A percentile compares a stretch with the other conserved stretches of the same genome.
These are phyloP conservation scores for Corythornis madagascariensis DNA, from an alignment of 2,113 vertebrate species.

Conservation along the genomic window DNA sequence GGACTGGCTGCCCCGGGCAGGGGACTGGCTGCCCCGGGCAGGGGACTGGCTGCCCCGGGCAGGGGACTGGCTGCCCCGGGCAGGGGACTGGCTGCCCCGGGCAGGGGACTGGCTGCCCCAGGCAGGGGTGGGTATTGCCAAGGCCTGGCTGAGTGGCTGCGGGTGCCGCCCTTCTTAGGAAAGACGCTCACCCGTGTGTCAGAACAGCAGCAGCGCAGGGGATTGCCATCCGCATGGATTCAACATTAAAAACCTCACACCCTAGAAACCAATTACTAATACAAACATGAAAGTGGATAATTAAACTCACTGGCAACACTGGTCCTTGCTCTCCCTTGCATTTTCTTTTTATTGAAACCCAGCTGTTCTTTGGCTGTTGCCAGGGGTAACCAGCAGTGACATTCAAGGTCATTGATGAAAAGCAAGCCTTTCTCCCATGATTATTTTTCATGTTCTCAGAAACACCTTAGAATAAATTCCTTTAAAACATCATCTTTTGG, in stretches of 20 bases:
- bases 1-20: too few relatives aligned
- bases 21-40: too few relatives aligned
- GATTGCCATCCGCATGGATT: not conserved
- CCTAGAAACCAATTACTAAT: slow-evolving; percentile 30
- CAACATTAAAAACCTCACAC: not conserved
- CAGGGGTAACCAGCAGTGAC: slow-evolving; percentile 18
- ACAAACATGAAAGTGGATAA: not conserved
- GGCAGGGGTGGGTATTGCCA: not conserved
- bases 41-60: too few relatives aligned
- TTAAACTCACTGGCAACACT: slow-evolving; percentile 6
- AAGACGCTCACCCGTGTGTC: not conserved
- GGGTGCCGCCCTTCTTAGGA: not conserved
- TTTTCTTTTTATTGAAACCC: slow-evolving; percentile 8
- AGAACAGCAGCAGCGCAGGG: not conserved
- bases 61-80: too few relatives aligned
- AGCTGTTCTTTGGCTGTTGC: slow-evolving; percentile 31
- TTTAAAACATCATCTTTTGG: not conserved
- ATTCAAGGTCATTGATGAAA: not conserved
- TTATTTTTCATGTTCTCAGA: not conserved
- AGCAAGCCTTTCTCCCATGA: not conserved
- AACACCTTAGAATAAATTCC: not conserved
- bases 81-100: too few relatives aligned
- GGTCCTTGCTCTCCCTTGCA: not conserved
- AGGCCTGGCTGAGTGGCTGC: not conserved
- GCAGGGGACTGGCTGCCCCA: fast-evolving